These are phyloP conservation scores for Orgyia antiqua DNA, from an alignment of 2,888 invertebrate genomes.

Conservation along the genomic window DNA sequence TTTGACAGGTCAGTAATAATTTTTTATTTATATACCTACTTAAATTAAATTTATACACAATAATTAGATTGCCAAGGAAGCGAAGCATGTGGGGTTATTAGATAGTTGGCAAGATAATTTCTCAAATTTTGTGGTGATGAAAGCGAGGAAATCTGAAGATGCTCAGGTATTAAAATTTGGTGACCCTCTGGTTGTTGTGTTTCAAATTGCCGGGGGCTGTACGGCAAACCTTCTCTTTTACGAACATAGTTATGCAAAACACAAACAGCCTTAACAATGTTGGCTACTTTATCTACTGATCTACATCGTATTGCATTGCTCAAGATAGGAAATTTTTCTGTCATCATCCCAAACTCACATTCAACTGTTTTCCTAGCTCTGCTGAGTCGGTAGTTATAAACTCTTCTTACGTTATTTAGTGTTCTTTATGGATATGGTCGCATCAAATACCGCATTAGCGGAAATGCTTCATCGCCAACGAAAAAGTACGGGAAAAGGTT, in stretches of 20 bases:
- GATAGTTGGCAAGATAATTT: no score
- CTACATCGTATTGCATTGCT: neutral
- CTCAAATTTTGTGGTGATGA: no score
- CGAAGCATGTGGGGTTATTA: no score
- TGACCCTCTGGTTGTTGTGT: no score
- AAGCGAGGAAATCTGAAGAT: no score
- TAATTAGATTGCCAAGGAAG: no score
- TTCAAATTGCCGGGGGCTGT: neutral
- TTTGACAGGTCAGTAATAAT: conserved; percentile 30
- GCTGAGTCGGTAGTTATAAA: conserved; percentile 8
- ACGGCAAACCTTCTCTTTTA: conserved; percentile 1
- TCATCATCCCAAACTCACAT: conserved; percentile 11
- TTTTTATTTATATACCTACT: no score
- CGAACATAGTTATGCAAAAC: conserved; percentile 8
- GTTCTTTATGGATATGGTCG: neutral
- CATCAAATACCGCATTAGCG: neutral
- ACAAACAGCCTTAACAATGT: no score
- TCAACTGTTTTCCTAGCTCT: conserved; percentile 4
- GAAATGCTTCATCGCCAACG: neutral
- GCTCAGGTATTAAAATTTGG: no score
- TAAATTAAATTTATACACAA: no score
- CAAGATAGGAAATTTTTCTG: conserved; percentile 7
- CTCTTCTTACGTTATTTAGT: neutral
- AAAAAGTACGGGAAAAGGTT: neutral
- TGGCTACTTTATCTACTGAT: no score